Percentiles rank a stretch among this genome's conserved stretches.
These are phyloP conservation scores for Apodemia mormo DNA, from an alignment of 2,888 invertebrate species.

Conservation along the genomic window DNA sequence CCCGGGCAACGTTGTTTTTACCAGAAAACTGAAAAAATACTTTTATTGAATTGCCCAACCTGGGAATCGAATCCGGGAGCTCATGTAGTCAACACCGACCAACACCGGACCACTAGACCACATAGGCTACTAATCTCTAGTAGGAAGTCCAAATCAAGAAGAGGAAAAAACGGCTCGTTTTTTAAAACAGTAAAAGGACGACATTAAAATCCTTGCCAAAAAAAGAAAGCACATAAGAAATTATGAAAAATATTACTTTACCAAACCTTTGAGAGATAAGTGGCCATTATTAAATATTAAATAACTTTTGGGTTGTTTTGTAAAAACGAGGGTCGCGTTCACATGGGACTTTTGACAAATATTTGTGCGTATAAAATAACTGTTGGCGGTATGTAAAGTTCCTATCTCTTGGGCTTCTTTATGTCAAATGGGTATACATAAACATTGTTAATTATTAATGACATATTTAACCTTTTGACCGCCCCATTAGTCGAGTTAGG, in stretches of 20 bases:
- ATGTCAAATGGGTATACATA: neutral
- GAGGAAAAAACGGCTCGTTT: neutral
- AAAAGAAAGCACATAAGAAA: conserved; percentile 1
- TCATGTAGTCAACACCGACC: no score
- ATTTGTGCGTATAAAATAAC: neutral
- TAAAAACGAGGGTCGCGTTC: conserved; percentile 7
- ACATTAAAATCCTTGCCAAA: neutral
- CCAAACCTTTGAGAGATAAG: neutral
- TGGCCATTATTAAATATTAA: conserved; percentile 17
- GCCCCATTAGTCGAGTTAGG: no score
- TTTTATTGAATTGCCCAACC: no score
- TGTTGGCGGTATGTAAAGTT: neutral
- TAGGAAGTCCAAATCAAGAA: no score
- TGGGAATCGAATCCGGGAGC: no score
- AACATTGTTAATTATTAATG: neutral
- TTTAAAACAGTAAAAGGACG: neutral
- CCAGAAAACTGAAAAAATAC: no score
- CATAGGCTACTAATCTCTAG: no score
- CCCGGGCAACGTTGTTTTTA: no score
- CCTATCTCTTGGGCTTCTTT: neutral
- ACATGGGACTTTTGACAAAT: conserved; percentile 6
- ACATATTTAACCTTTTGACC: neutral
- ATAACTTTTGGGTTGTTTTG: conserved; percentile 12
- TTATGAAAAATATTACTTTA: conserved; percentile 5
- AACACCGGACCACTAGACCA: no score